phyloP scores from a whole-genome alignment of 2,888 invertebrate genomes.

The Heliconius charithonia region DNA sequence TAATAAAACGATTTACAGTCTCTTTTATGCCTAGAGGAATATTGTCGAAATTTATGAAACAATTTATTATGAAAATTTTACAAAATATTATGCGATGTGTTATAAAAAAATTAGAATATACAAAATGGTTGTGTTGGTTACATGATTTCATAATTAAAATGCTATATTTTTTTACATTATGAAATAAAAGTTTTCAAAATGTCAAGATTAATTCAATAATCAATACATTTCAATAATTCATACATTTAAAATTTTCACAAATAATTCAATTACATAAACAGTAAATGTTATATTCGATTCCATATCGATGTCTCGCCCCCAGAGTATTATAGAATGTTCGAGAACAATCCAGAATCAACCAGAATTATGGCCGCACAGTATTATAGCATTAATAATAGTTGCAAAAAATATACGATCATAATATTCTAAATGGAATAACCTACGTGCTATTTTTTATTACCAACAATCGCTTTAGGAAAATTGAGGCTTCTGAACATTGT shows the following conservation, averaged over 20 bases:
- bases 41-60: constrained; percentile 18
- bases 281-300: constrained; percentile 36
- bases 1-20: constrained; percentile 22
- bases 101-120: not conserved
- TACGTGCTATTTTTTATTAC: constrained; percentile 66
- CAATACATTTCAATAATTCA: not conserved
- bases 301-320: constrained; percentile 56
- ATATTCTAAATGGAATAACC: constrained; percentile 55
- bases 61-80: constrained; percentile 12
- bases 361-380: constrained; percentile 70
- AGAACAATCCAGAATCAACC: constrained; percentile 59
- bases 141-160: not conserved
- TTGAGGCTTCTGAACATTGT: constrained; percentile 60
- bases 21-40: constrained; percentile 17
- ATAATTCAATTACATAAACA: not conserved
- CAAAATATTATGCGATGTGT: constrained; percentile 16
- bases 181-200: not conserved
- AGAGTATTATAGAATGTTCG: constrained; percentile 53
- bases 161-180: not conserved
- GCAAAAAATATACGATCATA: constrained; percentile 74
- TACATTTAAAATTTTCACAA: constrained; percentile 5
- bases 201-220: too few species aligned
- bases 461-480: constrained; percentile 69
- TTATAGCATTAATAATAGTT: constrained; percentile 66
- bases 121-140: not conserved